phyloP scores from a whole-genome alignment of 2,113 vertebrate species.

The Takifugu bimaculatus region DNA sequence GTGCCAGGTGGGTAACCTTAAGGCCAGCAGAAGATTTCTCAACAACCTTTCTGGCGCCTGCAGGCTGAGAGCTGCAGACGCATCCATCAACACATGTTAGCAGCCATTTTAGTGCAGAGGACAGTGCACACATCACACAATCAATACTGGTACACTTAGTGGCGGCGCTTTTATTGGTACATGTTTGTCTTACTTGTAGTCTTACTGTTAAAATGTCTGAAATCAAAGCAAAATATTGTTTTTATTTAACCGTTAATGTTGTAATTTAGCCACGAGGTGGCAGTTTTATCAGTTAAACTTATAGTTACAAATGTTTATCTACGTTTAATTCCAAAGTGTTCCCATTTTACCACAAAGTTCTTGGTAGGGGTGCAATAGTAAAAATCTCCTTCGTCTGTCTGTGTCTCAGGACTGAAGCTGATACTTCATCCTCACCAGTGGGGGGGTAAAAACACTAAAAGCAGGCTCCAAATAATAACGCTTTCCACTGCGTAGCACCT shows the following conservation, averaged over 20 bases:
- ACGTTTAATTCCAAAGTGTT: too few relatives aligned
- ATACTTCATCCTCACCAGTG: conserved; percentile 18
- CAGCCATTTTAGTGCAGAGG: conserved; percentile 41
- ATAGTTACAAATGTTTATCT: too few relatives aligned
- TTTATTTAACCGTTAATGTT: too few relatives aligned
- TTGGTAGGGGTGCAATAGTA: neutral
- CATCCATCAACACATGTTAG: conserved; percentile 67
- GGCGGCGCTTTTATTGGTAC: conserved; percentile 11
- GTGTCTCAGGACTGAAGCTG: conserved; percentile 14
- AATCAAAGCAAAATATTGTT: too few relatives aligned
- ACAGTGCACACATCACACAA: conserved; percentile 62
- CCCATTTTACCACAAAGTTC: neutral
- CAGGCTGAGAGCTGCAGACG: conserved; percentile 47
- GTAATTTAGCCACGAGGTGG: too few relatives aligned
- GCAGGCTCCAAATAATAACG: conserved; percentile 10
- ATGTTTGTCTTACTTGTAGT: conserved; percentile 8
- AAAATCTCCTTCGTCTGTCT: conserved; percentile 15
- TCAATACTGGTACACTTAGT: conserved; percentile 42
- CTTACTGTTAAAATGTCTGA: neutral
- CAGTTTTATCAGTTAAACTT: too few relatives aligned
- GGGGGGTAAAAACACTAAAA: conserved; percentile 18
- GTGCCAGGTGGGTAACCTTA: conserved; percentile 66
- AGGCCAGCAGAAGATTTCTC: conserved; percentile 57
- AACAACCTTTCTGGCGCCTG: conserved; percentile 43
- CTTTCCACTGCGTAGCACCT: conserved; percentile 1